phyloP scores from a whole-genome alignment of 2,113 vertebrate genomes.

The Polypterus bichir region DNA sequence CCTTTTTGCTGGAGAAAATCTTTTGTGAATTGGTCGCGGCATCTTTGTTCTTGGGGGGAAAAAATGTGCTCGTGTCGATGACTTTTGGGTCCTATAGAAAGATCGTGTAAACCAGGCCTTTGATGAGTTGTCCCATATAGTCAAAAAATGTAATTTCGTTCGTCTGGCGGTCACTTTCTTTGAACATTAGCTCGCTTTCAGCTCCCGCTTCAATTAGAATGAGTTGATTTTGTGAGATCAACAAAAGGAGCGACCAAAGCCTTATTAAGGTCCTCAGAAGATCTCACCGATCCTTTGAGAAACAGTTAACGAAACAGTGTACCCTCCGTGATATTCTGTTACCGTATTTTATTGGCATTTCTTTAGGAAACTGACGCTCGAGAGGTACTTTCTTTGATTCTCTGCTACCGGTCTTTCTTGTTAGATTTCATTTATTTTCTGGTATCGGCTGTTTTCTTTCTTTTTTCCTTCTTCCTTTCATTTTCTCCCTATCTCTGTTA shows the following conservation, averaged over 20 bases:
- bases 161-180: conserved; percentile 56
- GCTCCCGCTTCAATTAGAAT: conserved; percentile 60
- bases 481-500: conserved; percentile 31
- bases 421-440: conserved; percentile 28
- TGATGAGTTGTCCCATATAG: conserved; percentile 42
- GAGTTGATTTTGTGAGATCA: conserved; percentile 61
- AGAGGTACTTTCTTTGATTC: conserved; percentile 44
- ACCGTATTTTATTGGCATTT: conserved; percentile 51
- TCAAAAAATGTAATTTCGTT: conserved; percentile 50
- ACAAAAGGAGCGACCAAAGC: conserved; percentile 57
- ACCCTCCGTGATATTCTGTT: conserved; percentile 51
- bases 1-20: too few relatives aligned
- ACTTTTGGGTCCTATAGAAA: conserved; percentile 56
- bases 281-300: conserved; percentile 50
- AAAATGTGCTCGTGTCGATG: conserved; percentile 54
- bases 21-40: conserved; percentile 53
- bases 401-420: conserved; percentile 24
- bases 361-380: conserved; percentile 36
- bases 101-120: conserved; percentile 45
- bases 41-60: conserved; percentile 45
- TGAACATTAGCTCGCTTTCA: conserved; percentile 83
- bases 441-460: conserved; percentile 21
- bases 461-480: conserved; percentile 24
- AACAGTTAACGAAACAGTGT: conserved; percentile 53
- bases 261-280: conserved; percentile 50